These are phyloP conservation scores for Bambusicola thoracicus DNA, from an alignment of 2,113 vertebrate species.

Conservation along the genomic window DNA sequence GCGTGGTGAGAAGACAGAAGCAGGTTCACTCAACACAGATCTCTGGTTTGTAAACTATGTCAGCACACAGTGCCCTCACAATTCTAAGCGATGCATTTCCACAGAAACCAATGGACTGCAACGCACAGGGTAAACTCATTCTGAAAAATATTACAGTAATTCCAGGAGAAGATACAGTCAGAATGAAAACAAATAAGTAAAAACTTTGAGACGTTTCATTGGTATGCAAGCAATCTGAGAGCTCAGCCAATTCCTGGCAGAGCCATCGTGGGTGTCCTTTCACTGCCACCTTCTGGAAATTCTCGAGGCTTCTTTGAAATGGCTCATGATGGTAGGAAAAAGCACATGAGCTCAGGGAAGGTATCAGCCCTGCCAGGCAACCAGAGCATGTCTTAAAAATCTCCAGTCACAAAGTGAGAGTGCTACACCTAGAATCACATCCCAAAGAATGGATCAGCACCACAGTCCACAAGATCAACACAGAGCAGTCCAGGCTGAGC, in stretches of 20 bases:
- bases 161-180: neutral
- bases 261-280: conserved; percentile 12
- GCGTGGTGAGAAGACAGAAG: neutral
- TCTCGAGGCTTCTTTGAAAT: neutral
- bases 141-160: conserved; percentile 24
- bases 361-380: neutral
- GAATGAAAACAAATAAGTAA: conserved; percentile 46
- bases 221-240: conserved; percentile 40
- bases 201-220: neutral
- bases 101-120: neutral
- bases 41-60: neutral
- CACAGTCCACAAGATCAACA: neutral
- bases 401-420: neutral
- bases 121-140: neutral
- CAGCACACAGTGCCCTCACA: neutral
- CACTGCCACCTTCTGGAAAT: conserved; percentile 77
- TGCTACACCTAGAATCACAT: neutral
- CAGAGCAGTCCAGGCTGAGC: neutral
- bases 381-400: neutral
- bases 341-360: neutral
- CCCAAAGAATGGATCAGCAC: neutral
- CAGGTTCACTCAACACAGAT: neutral
- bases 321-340: neutral
- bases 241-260: conserved; percentile 12
- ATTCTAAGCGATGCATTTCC: neutral